Conservation (phyloP, 2,113 vertebrate species). For the Campylomormyrus tamandua region DNA sequence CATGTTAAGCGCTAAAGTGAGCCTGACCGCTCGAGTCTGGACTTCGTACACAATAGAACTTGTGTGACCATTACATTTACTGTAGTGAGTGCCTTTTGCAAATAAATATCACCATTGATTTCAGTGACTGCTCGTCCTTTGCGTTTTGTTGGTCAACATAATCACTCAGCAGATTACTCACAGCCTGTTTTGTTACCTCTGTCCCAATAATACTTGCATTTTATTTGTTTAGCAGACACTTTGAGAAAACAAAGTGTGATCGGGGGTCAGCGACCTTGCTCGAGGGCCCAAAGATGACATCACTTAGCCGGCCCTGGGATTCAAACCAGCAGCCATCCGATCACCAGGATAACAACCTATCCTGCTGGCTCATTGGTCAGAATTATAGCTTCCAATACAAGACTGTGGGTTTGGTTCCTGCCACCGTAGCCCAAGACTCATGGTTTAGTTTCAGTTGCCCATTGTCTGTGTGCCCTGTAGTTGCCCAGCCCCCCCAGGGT, state of each 20-base stretch:
- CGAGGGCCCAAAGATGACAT: background rate
- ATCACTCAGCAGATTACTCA: background rate
- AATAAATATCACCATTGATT: conserved; percentile 48
- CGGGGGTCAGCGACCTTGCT: background rate
- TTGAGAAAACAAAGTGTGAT: background rate
- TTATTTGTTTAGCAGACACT: background rate
- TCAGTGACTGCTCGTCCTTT: background rate
- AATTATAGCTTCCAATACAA: background rate
- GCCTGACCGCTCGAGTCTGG: conserved; percentile 22
- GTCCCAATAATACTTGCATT: background rate
- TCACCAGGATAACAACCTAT: background rate
- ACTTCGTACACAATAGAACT: conserved; percentile 43
- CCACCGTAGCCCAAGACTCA: background rate
- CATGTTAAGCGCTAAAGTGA: conserved; percentile 28
- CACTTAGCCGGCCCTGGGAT: background rate
- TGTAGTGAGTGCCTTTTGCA: conserved; percentile 62
- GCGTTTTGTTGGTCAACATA: background rate
- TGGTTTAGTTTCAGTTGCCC: background rate
- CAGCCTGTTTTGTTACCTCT: background rate
- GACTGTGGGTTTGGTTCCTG: background rate
- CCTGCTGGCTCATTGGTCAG: background rate
- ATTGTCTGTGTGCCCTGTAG: background rate
- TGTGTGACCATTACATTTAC: conserved; percentile 47
- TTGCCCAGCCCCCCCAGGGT: background rate
- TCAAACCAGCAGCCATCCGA: background rate